Base-by-base conservation (phyloP, 2,888 invertebrate species). In the Byasa hedistus region DNA sequence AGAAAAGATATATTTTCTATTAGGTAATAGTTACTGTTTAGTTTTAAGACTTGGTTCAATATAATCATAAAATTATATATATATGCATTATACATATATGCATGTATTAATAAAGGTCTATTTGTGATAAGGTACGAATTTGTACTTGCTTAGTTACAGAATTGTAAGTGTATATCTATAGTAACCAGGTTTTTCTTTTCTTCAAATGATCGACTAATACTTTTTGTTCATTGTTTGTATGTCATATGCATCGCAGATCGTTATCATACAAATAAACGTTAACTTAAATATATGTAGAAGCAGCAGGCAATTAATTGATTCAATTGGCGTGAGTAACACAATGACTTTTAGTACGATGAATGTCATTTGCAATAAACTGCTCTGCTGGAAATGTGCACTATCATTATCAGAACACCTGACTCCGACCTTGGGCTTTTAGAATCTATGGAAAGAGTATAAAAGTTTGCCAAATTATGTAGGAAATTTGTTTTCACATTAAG, bases 271-370 rank as follows among this genome's bases (percentile, higher is more conserved):
- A 48, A 48, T 48, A n/a, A 48, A 12, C 48, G n/a, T 48, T 48
- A 48, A 48, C 48, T n/a, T 48, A 48, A n/a, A n/a, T 48, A 39
- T 15, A 39, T 65, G 57, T 39, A 19, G 57, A 61, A 60, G 61
- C 60, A 57, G 55, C 56, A 61, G 21, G 22, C 65, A 60, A 65
- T 57, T 61, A 61, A 65, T 48, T 48, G 5, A 48, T 52, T 65
- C 57, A 65, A 65, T 36, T 61, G 51, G 61, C 48, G 3, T 61
- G 61, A 65, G 51, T 61, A 60, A 61, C 54, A 66, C 57, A 24
- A 52, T 66, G 61, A 54, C 66, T 66, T 61, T 65, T 61, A 57
- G 57, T 24, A 21, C 39, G 39, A 32, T 52, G 57, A 66, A 58
- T 66, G 54, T 61, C 57, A 44, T 61, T 61, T 52, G 32, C 27